Base-by-base conservation (phyloP, 2,888 invertebrate species). In the Coelogynopora nodosa region DNA sequence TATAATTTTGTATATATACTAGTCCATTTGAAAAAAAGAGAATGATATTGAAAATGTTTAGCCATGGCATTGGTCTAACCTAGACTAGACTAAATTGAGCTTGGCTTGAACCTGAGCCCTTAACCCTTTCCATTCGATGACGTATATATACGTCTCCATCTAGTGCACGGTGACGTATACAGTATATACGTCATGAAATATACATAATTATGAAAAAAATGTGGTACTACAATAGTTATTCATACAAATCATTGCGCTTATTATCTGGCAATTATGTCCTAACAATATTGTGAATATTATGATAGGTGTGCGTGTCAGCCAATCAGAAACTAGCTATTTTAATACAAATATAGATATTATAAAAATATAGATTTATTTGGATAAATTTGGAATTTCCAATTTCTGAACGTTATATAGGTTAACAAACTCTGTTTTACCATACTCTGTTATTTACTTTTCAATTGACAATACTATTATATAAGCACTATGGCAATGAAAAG, bases 401-500 rank as follows among this genome's bases (percentile, higher is more conserved):
- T 74, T 74, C 74, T 74, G 74, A 74, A 74, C 74, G 27, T 74
- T 74, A 74, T 74, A 74, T 74, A 74, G 74, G 74, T 74, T 74
- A 74, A 74, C 5, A 74, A 74, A 74, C 74, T 49, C 49, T 74
- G 74, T 74, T 74, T 74, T 74, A 74, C 74, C 74, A 23, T 74
- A 74, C 74, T 74, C 74, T 74, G 74, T 74, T 74, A 74, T 74
- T 74, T 74, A 74, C 74, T 74, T 74, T 74, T 74, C 74, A 74
- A 74, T 74, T 74, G 74, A 74, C 74, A 74, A 74, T 74, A 74
- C 74, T 74, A 74, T 74, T 74, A 26, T n/a, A n/a, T 74, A 74
- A 74, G 74, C 74, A 74, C 74, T 74, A 74, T 74, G 74, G 74
- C 74, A 74, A 74, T 74, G 74, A 74, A 74, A 74, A 74, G 74